Evolutionary conservation across 2,888 invertebrate species (phyloP), one percentile per base, ranked within the genome.

Genomic region (Ophion ventricosus): DNA sequence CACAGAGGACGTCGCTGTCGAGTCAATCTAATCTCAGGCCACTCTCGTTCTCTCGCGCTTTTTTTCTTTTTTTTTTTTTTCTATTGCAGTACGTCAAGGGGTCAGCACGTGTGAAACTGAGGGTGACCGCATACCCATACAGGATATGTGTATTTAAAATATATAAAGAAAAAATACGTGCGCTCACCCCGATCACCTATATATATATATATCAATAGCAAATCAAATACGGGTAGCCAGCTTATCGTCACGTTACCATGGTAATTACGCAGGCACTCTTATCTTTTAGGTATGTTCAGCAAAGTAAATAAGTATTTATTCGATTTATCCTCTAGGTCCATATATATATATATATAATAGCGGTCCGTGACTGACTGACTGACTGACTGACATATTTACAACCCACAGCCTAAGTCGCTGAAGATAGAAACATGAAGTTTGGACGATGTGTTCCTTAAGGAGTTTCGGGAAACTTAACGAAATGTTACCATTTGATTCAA

Each of bases 241-340:
- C 86, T 91, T 91, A 90, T 91, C 90, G 85, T 87, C 25, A 76
- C 86, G 89, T 91, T 90, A 87, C 91, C 89, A 89, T 91, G 89
- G 89, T 90, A 90, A 91, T 91, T 91, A 90, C 69, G 84, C 79
- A 70, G 83, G 86, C 87, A 88, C 43, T 66, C 73, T 80, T 80
- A 80, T 83, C 83, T 63, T 26, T 86, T 87, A 87, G 87, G 73
- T 77, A 72, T 83, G 83, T 83, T 82, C 14, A 10, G 57, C 79
- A 69, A 86, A 81, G 85, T 85, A 85, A 86, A 86, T 78, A 81
- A 43, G 49, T 82, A 79, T 73, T 76, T 82, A 72, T 61, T 72
- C 54, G 56, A 64, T 79, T 73, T 59, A 61, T 14, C 69, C 69
- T 80, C 23, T 25, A 73, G 40, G 40, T 40, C 23, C 4, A 35